These are phyloP conservation scores for Eristalis arbustorum DNA, from an alignment of 2,888 invertebrate genomes.

Conservation along the genomic window DNA sequence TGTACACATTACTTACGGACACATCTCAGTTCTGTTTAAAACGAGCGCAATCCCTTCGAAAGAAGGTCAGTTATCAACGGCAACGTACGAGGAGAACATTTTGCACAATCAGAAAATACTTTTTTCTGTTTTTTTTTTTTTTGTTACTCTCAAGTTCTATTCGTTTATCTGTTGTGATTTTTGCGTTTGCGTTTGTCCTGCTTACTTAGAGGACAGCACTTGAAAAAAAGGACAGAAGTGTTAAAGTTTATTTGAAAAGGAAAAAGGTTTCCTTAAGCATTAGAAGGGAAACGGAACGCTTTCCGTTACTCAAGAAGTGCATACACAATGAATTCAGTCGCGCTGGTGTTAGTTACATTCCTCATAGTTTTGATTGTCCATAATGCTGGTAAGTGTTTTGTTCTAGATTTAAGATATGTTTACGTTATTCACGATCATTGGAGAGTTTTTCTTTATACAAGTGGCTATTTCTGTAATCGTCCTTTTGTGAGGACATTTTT, in stretches of 20 bases:
- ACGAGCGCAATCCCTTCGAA: slow-evolving; percentile 44
- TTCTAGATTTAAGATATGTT: neutral
- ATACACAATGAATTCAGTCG: neutral
- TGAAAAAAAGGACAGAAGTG: neutral
- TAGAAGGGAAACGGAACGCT: neutral
- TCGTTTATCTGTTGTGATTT: neutral
- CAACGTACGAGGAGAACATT: slow-evolving; percentile 51
- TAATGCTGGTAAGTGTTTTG: neutral
- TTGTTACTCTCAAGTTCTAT: neutral
- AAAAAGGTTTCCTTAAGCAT: neutral
- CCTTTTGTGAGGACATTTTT: no score
- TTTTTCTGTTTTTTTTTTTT: slow-evolving; percentile 45
- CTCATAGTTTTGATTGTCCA: neutral
- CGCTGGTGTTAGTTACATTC: neutral
- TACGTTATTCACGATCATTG: neutral
- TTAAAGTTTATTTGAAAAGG: neutral
- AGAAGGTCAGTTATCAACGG: slow-evolving; percentile 58
- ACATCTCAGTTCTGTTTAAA: slow-evolving; percentile 55
- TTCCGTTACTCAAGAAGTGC: neutral
- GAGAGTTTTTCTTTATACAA: neutral
- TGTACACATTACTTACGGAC: slow-evolving; percentile 55
- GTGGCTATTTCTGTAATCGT: no score
- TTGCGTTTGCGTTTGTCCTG: neutral
- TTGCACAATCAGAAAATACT: slow-evolving; percentile 60
- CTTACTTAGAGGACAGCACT: neutral